Evolutionary conservation across 2,113 vertebrate species (phyloP).

Genomic region (Empidonax alnorum): DNA sequence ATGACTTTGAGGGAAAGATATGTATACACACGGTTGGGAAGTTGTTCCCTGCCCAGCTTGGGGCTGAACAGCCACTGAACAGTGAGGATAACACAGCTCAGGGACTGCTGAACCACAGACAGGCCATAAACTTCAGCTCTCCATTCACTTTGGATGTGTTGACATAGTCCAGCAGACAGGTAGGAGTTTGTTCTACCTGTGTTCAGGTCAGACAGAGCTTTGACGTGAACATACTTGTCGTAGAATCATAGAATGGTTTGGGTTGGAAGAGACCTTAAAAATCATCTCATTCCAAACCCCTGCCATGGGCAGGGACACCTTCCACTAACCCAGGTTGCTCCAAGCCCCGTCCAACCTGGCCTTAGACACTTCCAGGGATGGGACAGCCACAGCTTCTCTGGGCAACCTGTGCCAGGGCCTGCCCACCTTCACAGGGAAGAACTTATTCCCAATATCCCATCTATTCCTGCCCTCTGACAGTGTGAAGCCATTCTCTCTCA

Average conservation of each 20-base stretch:
- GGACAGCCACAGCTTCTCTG: not conserved
- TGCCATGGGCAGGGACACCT: not conserved
- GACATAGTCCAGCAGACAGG: not conserved
- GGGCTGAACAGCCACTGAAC: not conserved
- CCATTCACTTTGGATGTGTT: not conserved
- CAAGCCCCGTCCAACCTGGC: not conserved
- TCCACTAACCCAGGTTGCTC: not conserved
- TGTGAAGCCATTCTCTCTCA: not conserved
- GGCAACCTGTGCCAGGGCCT: not conserved
- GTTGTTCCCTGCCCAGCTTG: not conserved
- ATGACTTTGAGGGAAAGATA: slow-evolving; percentile 16
- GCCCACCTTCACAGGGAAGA: accelerated
- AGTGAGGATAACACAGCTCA: not conserved
- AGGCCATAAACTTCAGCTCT: not conserved
- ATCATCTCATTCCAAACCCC: accelerated
- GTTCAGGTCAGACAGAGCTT: not conserved
- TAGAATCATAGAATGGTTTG: not conserved
- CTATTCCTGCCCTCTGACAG: accelerated
- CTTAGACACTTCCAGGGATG: not conserved
- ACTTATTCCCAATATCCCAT: not conserved
- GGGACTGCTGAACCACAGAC: not conserved
- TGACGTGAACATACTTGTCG: not conserved
- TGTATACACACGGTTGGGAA: not conserved
- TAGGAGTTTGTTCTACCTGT: not conserved
- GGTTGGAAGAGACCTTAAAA: not conserved